A percentile compares a stretch with the other conserved stretches of the same genome.
These are phyloP conservation scores for Petroica traversi DNA, from an alignment of 2,113 vertebrate species.

Conservation along the genomic window DNA sequence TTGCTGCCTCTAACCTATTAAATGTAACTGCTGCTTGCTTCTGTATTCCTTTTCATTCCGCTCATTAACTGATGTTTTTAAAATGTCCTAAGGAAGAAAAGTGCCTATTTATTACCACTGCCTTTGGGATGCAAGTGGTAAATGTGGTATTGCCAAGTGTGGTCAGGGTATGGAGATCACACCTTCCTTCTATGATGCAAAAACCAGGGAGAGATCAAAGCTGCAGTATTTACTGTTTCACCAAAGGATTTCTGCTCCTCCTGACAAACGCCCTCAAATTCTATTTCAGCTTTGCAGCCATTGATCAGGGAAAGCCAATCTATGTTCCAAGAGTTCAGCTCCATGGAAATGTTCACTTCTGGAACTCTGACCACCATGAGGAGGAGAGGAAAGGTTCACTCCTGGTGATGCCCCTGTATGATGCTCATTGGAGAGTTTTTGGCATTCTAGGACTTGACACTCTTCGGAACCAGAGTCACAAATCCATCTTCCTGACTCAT, in stretches of 20 bases:
- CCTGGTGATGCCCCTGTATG: slow-evolving; percentile 75
- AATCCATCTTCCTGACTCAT: slow-evolving; percentile 70
- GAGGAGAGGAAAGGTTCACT: slow-evolving; percentile 70
- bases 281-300: slow-evolving; percentile 71
- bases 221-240: background rate
- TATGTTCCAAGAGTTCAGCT: slow-evolving; percentile 75
- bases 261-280: background rate
- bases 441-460: slow-evolving; percentile 79
- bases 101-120: background rate
- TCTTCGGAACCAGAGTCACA: slow-evolving; percentile 55
- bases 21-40: background rate
- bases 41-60: background rate
- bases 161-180: background rate
- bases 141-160: background rate
- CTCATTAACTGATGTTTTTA: background rate
- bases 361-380: slow-evolving; percentile 51
- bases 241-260: background rate
- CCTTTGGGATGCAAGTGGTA: background rate
- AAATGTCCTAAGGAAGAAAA: background rate
- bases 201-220: background rate
- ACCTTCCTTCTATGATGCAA: background rate
- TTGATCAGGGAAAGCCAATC: slow-evolving; percentile 72
- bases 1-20: background rate
- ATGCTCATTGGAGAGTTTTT: slow-evolving; percentile 68
- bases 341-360: slow-evolving; percentile 77